Percentiles rank a stretch among this genome's conserved stretches.
Evolutionary conservation across 2,888 invertebrate genomes (phyloP).

Genomic region (Xylophagus ater): DNA sequence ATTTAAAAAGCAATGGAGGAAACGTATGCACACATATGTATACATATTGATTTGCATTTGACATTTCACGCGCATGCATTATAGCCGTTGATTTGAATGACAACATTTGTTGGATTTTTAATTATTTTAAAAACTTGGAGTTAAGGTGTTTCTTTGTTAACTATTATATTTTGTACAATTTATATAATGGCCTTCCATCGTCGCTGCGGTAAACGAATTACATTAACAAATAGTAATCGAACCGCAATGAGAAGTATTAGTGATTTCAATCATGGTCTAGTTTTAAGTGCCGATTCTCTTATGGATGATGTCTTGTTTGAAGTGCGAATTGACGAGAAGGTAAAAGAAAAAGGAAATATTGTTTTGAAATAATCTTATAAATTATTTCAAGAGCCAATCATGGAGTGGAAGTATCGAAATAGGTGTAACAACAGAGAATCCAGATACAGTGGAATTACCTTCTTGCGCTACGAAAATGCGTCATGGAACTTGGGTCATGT

Average conservation of each 20-base stretch:
- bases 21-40: too few species aligned
- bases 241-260: slow-evolving; percentile 70
- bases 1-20: too few species aligned
- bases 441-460: slow-evolving; percentile 54
- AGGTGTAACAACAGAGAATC: slow-evolving; percentile 60
- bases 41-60: too few species aligned
- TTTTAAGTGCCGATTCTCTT: slow-evolving; percentile 69
- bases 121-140: too few species aligned
- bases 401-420: slow-evolving; percentile 70
- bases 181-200: slow-evolving; percentile 56
- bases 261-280: slow-evolving; percentile 81
- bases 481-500: slow-evolving; percentile 85
- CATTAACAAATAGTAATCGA: slow-evolving; percentile 68
- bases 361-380: not conserved
- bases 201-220: slow-evolving; percentile 75
- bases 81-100: too few species aligned
- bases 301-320: slow-evolving; percentile 74
- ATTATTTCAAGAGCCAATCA: slow-evolving; percentile 53
- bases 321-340: slow-evolving; percentile 81
- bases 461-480: slow-evolving; percentile 68
- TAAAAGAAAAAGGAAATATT: slow-evolving; percentile 31
- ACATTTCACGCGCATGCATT: too few species aligned
- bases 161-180: too few species aligned
- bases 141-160: too few species aligned
- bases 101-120: too few species aligned